These are phyloP conservation scores for Choristoneura fumiferana DNA, from an alignment of 1,140 invertebrate species.

Conservation along the genomic window DNA sequence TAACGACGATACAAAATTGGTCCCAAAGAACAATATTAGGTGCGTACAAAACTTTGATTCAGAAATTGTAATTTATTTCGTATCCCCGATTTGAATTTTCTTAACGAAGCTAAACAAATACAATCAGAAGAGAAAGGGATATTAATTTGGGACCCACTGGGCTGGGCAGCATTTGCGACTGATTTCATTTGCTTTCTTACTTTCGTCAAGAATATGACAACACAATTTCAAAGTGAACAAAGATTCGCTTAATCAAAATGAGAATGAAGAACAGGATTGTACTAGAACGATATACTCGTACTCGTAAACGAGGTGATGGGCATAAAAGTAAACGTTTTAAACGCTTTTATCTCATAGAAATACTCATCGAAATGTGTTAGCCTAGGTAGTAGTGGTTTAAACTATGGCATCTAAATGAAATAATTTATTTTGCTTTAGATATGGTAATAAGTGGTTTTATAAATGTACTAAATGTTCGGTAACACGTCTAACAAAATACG, in stretches of 20 bases:
- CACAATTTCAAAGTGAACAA: constrained; percentile 14
- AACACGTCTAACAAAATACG: no score
- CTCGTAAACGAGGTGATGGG: no score
- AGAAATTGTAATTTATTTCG: constrained; percentile 16
- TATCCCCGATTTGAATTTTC: constrained; percentile 17
- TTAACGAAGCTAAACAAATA: constrained; percentile 18
- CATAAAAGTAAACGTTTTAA: no score
- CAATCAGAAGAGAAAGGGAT: constrained; percentile 17
- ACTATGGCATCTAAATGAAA: no score
- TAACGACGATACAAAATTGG: constrained; percentile 3
- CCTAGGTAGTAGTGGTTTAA: no score
- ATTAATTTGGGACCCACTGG: constrained; percentile 14
- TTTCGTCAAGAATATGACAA: constrained; percentile 9
- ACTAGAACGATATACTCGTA: no score
- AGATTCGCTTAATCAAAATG: background rate
- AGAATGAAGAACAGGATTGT: no score
- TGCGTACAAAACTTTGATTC: constrained; percentile 12
- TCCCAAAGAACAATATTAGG: constrained; percentile 16
- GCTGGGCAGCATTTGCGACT: constrained; percentile 8
- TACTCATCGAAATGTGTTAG: no score
- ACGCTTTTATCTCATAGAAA: no score
- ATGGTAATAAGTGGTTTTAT: no score
- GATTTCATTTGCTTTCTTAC: constrained; percentile 16
- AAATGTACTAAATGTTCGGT: no score
- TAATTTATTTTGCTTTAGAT: no score